phyloP scores from a whole-genome alignment of 2,888 invertebrate species.

The Drosophila cracens region DNA sequence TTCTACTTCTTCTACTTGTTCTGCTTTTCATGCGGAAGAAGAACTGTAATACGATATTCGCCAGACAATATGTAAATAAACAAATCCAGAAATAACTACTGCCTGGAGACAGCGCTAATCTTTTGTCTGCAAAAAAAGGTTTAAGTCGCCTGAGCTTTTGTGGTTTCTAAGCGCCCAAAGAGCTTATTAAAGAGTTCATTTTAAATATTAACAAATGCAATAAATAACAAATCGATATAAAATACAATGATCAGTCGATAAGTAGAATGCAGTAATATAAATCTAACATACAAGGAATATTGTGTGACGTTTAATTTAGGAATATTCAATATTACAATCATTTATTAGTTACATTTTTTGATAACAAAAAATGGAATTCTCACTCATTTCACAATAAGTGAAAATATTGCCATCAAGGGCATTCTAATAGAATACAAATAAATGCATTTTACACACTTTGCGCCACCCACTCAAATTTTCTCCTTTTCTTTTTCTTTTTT shows the following conservation, averaged over 20 bases:
- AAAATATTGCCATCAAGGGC: neutral
- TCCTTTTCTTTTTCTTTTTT: neutral
- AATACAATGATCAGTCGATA: neutral
- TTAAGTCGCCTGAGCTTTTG: neutral
- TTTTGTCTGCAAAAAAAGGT: conserved; percentile 8
- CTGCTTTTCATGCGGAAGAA: conserved; percentile 55
- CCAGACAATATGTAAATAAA: conserved; percentile 49
- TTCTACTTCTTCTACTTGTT: conserved; percentile 29
- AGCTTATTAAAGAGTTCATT: neutral
- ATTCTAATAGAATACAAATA: neutral
- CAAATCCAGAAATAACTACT: conserved; percentile 44
- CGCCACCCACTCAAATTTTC: conserved; percentile 2
- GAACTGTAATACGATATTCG: conserved; percentile 53
- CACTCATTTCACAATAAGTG: neutral
- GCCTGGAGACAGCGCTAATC: conserved; percentile 23
- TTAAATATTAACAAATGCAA: neutral
- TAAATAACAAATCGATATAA: neutral
- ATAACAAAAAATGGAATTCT: neutral
- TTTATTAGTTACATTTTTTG: neutral
- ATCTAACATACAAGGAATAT: neutral
- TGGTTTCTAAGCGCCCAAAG: neutral
- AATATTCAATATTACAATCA: neutral
- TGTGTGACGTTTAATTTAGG: neutral
- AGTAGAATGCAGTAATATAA: neutral
- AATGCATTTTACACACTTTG: neutral